phyloP scores from a whole-genome alignment of 2,888 invertebrate genomes.

The Alcis repandata region DNA sequence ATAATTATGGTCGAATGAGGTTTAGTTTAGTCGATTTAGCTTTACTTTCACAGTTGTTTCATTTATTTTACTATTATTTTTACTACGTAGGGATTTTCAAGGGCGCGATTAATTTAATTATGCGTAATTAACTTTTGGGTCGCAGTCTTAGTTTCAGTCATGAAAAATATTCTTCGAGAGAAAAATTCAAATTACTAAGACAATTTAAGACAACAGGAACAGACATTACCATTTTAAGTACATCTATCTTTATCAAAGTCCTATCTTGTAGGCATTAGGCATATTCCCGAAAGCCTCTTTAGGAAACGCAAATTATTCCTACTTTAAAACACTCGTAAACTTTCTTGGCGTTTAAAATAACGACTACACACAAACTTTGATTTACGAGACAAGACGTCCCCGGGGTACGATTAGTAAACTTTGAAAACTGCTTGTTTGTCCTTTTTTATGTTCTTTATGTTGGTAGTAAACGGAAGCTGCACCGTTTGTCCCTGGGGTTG shows the following conservation, averaged over 20 bases:
- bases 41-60: too few species aligned
- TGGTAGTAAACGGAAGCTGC: constrained; percentile 44
- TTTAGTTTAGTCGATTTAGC: too few species aligned
- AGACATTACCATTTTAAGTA: neutral
- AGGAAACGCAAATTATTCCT: constrained; percentile 34
- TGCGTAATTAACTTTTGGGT: too few species aligned
- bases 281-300: constrained; percentile 30
- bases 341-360: constrained; percentile 43
- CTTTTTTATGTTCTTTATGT: constrained; percentile 50
- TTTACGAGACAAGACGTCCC: constrained; percentile 47
- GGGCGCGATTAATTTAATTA: too few species aligned
- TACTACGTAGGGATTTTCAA: too few species aligned
- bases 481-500: constrained; percentile 30
- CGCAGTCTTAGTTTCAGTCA: too few species aligned
- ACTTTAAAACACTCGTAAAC: constrained; percentile 42
- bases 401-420: constrained; percentile 56
- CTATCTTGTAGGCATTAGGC: neutral
- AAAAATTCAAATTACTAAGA: too few species aligned
- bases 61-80: too few species aligned
- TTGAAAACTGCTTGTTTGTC: constrained; percentile 53
- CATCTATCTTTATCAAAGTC: neutral
- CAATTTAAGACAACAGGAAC: too few species aligned
- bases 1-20: too few species aligned
- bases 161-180: too few species aligned
- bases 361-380: constrained; percentile 48